Conservation (phyloP, 2,888 invertebrate genomes). For the Drosophila paranaensis region DNA sequence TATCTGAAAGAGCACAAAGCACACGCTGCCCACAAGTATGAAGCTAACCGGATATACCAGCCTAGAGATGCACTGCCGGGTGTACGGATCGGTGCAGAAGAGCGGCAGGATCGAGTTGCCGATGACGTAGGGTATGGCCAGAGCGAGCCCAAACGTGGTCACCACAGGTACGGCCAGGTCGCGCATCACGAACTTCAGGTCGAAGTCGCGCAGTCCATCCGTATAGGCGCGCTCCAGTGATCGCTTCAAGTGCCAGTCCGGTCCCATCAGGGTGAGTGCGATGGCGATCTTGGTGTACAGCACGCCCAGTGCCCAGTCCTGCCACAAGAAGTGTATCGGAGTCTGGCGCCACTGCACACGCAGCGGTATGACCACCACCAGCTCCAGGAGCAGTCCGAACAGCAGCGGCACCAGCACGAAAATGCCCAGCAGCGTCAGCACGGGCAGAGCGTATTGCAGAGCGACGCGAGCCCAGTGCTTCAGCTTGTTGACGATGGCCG, state of each 20-base stretch:
- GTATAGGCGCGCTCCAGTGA: conserved; percentile 97
- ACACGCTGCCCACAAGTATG: conserved; percentile 88
- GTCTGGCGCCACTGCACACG: conserved; percentile 96
- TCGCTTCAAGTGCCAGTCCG: conserved; percentile 96
- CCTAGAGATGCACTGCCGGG: conserved; percentile 91
- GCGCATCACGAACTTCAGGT: conserved; percentile 93
- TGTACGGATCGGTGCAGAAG: conserved; percentile 87
- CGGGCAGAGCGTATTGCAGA: conserved; percentile 91
- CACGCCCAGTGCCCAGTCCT: conserved; percentile 99
- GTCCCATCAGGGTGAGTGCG: conserved; percentile 98
- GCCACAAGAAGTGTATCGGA: conserved; percentile 94
- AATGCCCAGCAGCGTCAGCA: conserved; percentile 88
- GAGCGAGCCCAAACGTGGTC: conserved; percentile 93
- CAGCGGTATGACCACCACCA: conserved; percentile 96
- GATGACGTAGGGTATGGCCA: conserved; percentile 96
- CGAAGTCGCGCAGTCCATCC: conserved; percentile 96
- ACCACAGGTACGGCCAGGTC: conserved; percentile 96
- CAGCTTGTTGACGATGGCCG: conserved; percentile 89
- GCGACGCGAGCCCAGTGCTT: conserved; percentile 91
- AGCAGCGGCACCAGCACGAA: conserved; percentile 96
- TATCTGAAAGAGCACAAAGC: conserved; percentile 93
- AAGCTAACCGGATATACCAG: conserved; percentile 96
- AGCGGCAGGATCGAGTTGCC: conserved; percentile 92
- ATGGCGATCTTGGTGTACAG: conserved; percentile 98
- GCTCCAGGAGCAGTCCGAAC: conserved; percentile 95